Evolutionary conservation across 2,888 invertebrate species (phyloP), one percentile per base, ranked within the genome.

Genomic region (Rhynchonema sp.): DNA sequence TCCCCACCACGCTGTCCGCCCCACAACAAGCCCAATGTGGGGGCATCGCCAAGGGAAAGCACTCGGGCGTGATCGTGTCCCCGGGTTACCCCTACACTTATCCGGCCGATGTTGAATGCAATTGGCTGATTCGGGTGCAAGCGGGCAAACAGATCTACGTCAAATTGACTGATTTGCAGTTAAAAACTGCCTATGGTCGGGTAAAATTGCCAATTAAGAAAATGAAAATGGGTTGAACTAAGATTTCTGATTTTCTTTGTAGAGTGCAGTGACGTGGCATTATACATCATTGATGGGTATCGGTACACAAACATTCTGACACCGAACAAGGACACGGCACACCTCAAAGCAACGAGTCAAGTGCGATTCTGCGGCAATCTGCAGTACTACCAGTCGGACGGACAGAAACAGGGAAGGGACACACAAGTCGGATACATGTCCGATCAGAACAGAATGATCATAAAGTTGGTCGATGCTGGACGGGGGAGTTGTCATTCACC

Each of bases 91-190:
- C 76, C 1, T 61, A 63, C 13, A 70, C 71, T 13, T 75, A 74
- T 62, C 73, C 74, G 0, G 69, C 67, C 28, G 72, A 74, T 52
- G 65, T 75, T 20, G 73, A 74, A 13, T 77, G 77, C 66, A 69
- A 73, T 52, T 77, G 77, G 77, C 65, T 77, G 29, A 72, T 77
- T 53, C 66, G 77, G 53, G 77, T 76, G 17, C 67, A 70, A 26
- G 70, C 70, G 46, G 63, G 68, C 38, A 72, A 73, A 61, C 68
- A 74, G 53, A 74, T 77, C 54, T 75, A 75, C 63, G 63, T 76
- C 20, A 68, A 74, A 56, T 65, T 77, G 20, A 66, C 73, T n/a
- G 71, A 75, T 56, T 64, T 77, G 1, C 72, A 77, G 57, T 69
- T 77, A 17, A 69, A 72, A 59, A 72, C 72, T 17, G 70, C 69